Conservation (phyloP, 1,140 invertebrate species). For the Drosophila micromelanica region DNA sequence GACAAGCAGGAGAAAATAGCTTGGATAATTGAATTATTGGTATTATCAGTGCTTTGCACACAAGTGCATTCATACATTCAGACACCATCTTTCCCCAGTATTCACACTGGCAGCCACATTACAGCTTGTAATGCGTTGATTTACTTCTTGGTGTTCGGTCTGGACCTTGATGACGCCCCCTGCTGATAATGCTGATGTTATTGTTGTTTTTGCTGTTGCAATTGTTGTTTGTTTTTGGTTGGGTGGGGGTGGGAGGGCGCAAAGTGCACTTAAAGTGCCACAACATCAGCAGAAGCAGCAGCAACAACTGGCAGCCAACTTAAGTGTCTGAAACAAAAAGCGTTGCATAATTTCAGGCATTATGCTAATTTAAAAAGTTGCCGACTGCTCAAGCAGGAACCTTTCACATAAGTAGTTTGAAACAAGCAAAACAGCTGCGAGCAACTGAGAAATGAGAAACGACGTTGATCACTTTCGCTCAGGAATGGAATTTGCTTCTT, state of each 20-base stretch:
- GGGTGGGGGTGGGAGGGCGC: conserved; percentile 18
- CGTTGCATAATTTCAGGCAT: conserved; percentile 79
- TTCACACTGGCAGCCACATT: conserved; percentile 46
- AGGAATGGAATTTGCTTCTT: conserved; percentile 69
- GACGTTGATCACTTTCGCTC: conserved; percentile 71
- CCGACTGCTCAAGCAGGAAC: conserved; percentile 51
- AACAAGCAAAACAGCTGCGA: conserved; percentile 36
- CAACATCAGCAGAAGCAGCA: conserved; percentile 28
- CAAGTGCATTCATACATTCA: conserved; percentile 16
- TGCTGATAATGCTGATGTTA: conserved; percentile 19
- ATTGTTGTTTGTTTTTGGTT: conserved; percentile 51
- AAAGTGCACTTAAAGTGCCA: conserved; percentile 72
- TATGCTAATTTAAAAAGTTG: conserved; percentile 78
- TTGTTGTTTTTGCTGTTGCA: conserved; percentile 18
- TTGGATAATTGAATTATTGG: conserved; percentile 76
- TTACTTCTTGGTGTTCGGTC: conserved; percentile 52
- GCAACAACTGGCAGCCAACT: conserved; percentile 26
- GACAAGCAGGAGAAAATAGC: conserved; percentile 30
- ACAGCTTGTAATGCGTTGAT: conserved; percentile 74
- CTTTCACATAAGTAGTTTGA: conserved; percentile 62
- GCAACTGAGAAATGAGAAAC: conserved; percentile 26
- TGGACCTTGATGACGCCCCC: conserved; percentile 13
- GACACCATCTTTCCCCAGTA: background rate
- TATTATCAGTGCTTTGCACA: conserved; percentile 69
- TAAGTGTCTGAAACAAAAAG: conserved; percentile 47